Base-by-base conservation (phyloP, 2,113 vertebrate species). In the Pomatorhinus ruficollis region DNA sequence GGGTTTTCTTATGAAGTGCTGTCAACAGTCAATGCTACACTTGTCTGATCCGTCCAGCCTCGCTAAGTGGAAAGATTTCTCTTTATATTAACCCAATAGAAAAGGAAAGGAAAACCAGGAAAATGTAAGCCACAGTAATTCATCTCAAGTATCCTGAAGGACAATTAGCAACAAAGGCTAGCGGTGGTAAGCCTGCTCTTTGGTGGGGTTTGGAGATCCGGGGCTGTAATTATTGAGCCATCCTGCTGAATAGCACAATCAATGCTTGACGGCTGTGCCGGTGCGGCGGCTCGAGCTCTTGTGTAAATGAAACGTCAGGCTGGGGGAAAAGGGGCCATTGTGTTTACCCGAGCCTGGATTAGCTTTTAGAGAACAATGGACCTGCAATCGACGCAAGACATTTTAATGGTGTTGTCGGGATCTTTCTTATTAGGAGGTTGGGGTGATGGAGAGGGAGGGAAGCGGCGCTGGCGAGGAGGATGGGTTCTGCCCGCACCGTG, bases 91-190 rank as follows among this genome's bases (percentile, higher is more conserved):
- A 77, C 76, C 88, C 90, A 90, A 91, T 44, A 89, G 75, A 96
- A 96, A 93, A 77, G 75, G 92, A 96, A 88, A 91, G 80, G 70
- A 81, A 89, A 92, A 88, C 31, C 90, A 96, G 95, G 93, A 94
- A 95, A 96, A 96, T 75, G 91, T 61, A 94, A 96, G 90, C 91
- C 89, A 85, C 56, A 0, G 96, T 83, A 97, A 97, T 97, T 97
- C 95, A 96, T 95, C 95, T 97, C 95, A 97, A 97, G 96, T 97
- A 95, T 97, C 96, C 94, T 97, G 94, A 94, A 97, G 95, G 96
- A 97, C 96, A 96, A 97, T 97, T 97, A 97, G 94, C 69, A 94
- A 96, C 95, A 97, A 97, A 96, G 83, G 82, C 89, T 79, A 93
- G 92, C 95, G 11, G 95, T 96, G 95, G 94, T 96, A 95, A 95